Base-by-base conservation (phyloP, 92 coral and sea anemone species). In the Meandrina meandrites region DNA sequence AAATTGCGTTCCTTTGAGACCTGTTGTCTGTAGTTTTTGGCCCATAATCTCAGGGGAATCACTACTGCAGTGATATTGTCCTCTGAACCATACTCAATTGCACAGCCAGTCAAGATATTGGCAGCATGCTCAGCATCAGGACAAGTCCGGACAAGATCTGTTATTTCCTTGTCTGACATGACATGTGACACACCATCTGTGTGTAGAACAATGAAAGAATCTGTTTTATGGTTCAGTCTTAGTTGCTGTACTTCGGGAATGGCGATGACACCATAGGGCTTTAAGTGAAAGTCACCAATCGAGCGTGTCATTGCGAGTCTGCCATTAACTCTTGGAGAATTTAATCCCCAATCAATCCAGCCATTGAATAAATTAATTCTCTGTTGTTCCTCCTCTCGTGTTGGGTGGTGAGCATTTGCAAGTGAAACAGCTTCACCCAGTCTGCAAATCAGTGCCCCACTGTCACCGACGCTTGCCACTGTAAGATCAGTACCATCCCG, bases 291-390 rank as follows among this genome's bases (percentile, higher is more conserved):
- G 87, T 97, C 98, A 50, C 99, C 99, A 7, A 97, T 82, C 28
- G 98, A 95, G 42, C 99, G 92, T 1, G 99, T 97, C 98, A 97
- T 97, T 15, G 99, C 97, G 15, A 97, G 92, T 75, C 93, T 89
- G 21, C 99, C 99, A 90, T 97, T 97, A 5, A 97, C 99, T 87
- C 92, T 93, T 37, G 97, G 98, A 30, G 86, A 76, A 66, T 81
- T 78, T 22, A 79, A 73, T 28, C 94, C 93, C 92, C 88, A 89
- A 64, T 97, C 98, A 32, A 97, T 87, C 92, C 97, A 90, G 4
- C 98, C 99, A 48, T 89, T 91, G 12, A 60, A 78, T 11, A 95
- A 87, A 31, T 74, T 78, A 24, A 97, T 92, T 82, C 99, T 90
- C 14, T 90, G 87, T 12, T 85, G 88, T 84, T 97, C 99, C 57